A percentile compares a stretch with the other conserved stretches of the same genome.
Conservation (phyloP, 2,888 invertebrate genomes). For the Eugnorisma glareosa region DNA sequence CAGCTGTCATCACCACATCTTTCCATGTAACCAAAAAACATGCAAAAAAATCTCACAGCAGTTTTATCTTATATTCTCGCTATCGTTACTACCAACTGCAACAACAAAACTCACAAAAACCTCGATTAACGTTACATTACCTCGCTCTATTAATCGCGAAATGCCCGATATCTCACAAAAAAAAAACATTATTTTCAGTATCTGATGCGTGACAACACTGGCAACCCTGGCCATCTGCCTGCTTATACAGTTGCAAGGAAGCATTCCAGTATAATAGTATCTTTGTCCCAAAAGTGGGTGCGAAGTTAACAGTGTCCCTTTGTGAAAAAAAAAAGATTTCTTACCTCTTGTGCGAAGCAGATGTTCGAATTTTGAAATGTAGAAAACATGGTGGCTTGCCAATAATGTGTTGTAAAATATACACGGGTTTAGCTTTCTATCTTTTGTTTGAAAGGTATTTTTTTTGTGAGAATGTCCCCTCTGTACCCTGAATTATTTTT, state of each 20-base stretch:
- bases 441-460: not conserved
- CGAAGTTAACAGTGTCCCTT: slow-evolving; percentile 76
- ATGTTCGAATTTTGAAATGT: slow-evolving; percentile 58
- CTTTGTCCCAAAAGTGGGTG: slow-evolving; percentile 75
- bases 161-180: slow-evolving; percentile 50
- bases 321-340: slow-evolving; percentile 50
- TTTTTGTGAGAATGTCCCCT: not conserved
- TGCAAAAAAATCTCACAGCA: not conserved
- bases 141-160: slow-evolving; percentile 61
- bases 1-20: not conserved
- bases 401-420: slow-evolving; percentile 37
- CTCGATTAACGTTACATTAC: slow-evolving; percentile 38
- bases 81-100: slow-evolving; percentile 27
- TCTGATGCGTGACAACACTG: slow-evolving; percentile 77
- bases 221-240: slow-evolving; percentile 80
- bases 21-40: not conserved
- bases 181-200: slow-evolving; percentile 54
- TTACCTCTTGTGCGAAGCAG: slow-evolving; percentile 57
- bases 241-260: slow-evolving; percentile 72
- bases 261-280: slow-evolving; percentile 62
- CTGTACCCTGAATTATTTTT: not conserved
- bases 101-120: slow-evolving; percentile 29
- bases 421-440: slow-evolving; percentile 22
- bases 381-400: slow-evolving; percentile 42
- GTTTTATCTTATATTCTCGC: slow-evolving; percentile 12